These are phyloP conservation scores for Agrochola circellaris DNA, from an alignment of 2,888 invertebrate species.

Conservation along the genomic window DNA sequence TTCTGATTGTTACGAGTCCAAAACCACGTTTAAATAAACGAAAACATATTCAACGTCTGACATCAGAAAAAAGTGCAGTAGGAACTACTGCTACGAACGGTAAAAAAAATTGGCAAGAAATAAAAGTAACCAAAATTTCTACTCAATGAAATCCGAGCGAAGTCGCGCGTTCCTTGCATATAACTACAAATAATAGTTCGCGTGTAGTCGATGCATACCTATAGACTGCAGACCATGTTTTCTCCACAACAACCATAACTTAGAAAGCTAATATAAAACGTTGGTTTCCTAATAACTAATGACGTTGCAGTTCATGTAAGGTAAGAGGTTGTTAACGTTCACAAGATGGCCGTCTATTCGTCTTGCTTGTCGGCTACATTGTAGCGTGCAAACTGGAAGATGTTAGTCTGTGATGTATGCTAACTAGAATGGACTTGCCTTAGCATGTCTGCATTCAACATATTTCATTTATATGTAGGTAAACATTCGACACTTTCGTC, in stretches of 20 bases:
- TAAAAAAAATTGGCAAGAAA: not conserved
- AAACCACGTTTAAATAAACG: not conserved
- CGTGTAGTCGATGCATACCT: not conserved
- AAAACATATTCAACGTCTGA: not conserved
- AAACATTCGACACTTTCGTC: not conserved
- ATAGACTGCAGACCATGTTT: slow-evolving; percentile 10
- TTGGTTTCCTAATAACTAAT: slow-evolving; percentile 45
- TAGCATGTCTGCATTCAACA: not conserved
- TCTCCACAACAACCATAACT: slow-evolving; percentile 35
- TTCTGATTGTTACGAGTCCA: not conserved
- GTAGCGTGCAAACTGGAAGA: slow-evolving; percentile 34
- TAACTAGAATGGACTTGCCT: not conserved
- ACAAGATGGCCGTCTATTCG: slow-evolving; percentile 32
- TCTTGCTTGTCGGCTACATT: slow-evolving; percentile 37
- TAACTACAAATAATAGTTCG: not conserved
- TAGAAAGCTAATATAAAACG: slow-evolving; percentile 35
- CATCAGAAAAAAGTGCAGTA: not conserved
- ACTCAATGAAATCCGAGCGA: not conserved
- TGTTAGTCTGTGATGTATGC: slow-evolving; percentile 1
- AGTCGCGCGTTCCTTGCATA: not conserved
- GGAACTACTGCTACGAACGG: not conserved
- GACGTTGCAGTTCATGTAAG: slow-evolving; percentile 42
- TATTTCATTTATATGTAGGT: not conserved
- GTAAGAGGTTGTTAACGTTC: slow-evolving; percentile 30
- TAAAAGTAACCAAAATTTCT: not conserved